A percentile compares a stretch with the other conserved stretches of the same genome.
These are phyloP conservation scores for Caenorhabditis sp. DNA, from an alignment of 2,888 invertebrate genomes.

Conservation along the genomic window DNA sequence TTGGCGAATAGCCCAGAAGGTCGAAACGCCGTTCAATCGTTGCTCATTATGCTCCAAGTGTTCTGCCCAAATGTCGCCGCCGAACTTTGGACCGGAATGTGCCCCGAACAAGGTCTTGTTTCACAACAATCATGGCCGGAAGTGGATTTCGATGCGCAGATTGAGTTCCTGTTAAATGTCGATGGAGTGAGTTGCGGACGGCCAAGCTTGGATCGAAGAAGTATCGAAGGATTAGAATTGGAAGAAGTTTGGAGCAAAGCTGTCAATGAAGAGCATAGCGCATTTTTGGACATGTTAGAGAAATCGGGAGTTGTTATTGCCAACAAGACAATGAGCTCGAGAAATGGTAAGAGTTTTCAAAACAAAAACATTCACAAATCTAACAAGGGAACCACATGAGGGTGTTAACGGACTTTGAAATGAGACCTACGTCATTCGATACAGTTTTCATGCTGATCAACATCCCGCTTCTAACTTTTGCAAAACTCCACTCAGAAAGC, in stretches of 20 bases:
- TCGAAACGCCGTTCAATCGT: conserved; percentile 60
- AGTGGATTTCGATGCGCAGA: conserved; percentile 56
- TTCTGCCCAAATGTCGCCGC: conserved; percentile 35
- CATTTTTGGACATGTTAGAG: conserved; percentile 29
- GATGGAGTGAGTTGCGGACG: conserved; percentile 58
- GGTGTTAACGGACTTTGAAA: no score
- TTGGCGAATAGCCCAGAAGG: conserved; percentile 58
- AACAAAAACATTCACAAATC: no score
- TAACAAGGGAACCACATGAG: no score
- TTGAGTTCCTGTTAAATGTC: conserved; percentile 61
- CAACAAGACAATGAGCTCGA: conserved; percentile 10
- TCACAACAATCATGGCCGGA: conserved; percentile 60
- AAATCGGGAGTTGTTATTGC: conserved; percentile 28
- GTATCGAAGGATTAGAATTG: conserved; percentile 41
- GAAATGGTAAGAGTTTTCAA: no score
- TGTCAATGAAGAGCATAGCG: conserved; percentile 24
- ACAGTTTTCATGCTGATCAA: no score
- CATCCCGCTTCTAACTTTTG: no score
- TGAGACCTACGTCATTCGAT: no score
- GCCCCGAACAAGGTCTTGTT: neutral
- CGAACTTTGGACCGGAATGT: conserved; percentile 30
- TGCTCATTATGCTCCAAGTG: conserved; percentile 66
- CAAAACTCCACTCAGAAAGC: no score
- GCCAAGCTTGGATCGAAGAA: conserved; percentile 40
- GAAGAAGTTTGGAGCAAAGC: conserved; percentile 40